phyloP scores from a whole-genome alignment of 2,113 vertebrate genomes.

The Trochalopteron elliotii region DNA sequence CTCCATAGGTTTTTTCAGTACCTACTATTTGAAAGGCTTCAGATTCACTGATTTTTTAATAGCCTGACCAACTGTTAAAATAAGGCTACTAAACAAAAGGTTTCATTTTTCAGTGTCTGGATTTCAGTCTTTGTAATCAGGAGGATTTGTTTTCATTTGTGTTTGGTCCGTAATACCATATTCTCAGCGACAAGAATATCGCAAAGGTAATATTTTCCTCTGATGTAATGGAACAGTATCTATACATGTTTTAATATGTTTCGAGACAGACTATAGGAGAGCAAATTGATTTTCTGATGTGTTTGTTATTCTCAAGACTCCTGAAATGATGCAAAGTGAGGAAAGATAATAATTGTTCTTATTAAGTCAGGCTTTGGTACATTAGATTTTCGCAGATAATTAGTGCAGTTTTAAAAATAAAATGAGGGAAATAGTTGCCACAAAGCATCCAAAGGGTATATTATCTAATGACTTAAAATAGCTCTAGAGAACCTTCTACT shows the following conservation, averaged over 20 bases:
- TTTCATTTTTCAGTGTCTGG: not conserved
- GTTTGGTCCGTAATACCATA: not conserved
- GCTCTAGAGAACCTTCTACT: not conserved
- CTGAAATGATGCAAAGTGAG: not conserved
- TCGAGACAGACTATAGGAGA: not conserved
- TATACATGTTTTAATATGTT: not conserved
- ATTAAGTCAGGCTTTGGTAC: not conserved
- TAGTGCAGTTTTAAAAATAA: not conserved
- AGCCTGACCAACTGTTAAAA: not conserved
- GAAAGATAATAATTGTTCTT: conserved; percentile 1
- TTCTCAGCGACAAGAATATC: not conserved
- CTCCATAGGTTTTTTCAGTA: not conserved
- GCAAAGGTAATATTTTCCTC: not conserved
- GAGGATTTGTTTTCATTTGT: not conserved
- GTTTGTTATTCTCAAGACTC: not conserved
- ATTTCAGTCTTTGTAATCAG: not conserved
- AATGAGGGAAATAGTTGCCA: not conserved
- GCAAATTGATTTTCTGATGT: not conserved
- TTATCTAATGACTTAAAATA: not conserved
- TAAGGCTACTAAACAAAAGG: not conserved
- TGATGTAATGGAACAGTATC: not conserved
- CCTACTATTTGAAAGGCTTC: not conserved
- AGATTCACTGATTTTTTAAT: not conserved
- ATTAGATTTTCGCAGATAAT: conserved; percentile 19
- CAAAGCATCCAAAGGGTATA: not conserved